Evolutionary conservation across 2,797 vertebrate genomes (phyloP), one percentile per base, ranked within the genome.

Genomic region (Ambastaia sidthimunki): DNA sequence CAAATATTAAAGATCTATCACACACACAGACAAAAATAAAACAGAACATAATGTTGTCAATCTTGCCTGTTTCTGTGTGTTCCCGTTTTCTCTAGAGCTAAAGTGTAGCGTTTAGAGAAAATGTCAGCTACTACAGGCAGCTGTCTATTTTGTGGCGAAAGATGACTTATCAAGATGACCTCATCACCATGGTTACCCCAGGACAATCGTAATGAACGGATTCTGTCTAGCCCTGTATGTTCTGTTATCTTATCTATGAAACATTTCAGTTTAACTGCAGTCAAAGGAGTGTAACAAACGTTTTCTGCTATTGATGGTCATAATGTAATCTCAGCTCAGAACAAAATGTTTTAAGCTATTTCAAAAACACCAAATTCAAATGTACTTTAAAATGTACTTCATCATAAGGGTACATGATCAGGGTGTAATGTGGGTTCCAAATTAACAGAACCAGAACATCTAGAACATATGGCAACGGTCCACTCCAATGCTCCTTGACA

Each of bases 111-210:
- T 54, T 60, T 11, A 16, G 2, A 54, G 13, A 65, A 78, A 78
- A 78, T 78, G 59, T 65, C 59, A 71, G 52, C n/a, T 50, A 50
- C 57, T 37, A 62, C 5, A 63, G 19, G 57, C 6, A 23, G 19
- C 68, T 19, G 57, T 65, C 68, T 78, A 7, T 59, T 65, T 71
- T 54, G 59, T 59, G 41, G 69, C 59, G 44, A 65, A 71, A 63
- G 3, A 79, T 55, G 31, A 44, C 21, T 4, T 78, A n/a, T n/a
- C n/a, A n/a, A n/a, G n/a, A n/a, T n/a, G n/a, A n/a, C n/a, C 59
- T 78, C 47, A 54, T 79, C 31, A 44, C 76, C 68, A 79, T 79
- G 76, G 47, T 48, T 78, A 78, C 68, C 57, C 41, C 41, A 50
- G 21, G 19, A 72, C 70, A 67, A 67, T 48, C 25, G 50, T 50